Evolutionary conservation across 2,797 vertebrate species (phyloP), one percentile per base, ranked within the genome.

Genomic region (Coregonus suidteri): DNA sequence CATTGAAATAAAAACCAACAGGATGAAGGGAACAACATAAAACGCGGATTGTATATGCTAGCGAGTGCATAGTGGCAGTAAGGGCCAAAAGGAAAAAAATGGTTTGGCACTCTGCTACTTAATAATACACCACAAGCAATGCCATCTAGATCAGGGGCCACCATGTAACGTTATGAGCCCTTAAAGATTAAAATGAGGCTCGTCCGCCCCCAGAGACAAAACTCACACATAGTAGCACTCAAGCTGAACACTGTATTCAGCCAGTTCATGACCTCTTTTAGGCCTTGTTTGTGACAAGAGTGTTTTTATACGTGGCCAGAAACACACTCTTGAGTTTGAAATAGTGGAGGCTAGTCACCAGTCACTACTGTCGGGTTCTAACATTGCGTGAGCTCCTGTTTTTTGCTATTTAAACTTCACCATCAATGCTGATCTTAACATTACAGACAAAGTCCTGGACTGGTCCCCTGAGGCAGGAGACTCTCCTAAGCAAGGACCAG

Each of bases 211-310:
- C n/a, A n/a, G n/a, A n/a, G n/a, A n/a, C n/a, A 47, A n/a, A 34
- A 4, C 54, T 80, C 16, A n/a, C 37, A 30, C 67, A 4, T 1
- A 82, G 80, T 51, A 37, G n/a, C 34, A 85, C 77, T n/a, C 9
- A 86, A 4, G 31, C 35, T 81, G 20, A 83, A 75, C n/a, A 62
- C 67, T 85, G 9, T 72, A 86, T 18, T 77, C n/a, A 13, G 54
- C 3, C 68, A 75, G 3, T 16, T 4, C 0, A 83, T 83, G 75
- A 16, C 3, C 14, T 81, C 62, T 0, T 71, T 83, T n/a, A 1
- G 74, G 77, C 5, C 34, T 52, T n/a, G 20, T 79, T 78, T 15
- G 70, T 62, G 9, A 84, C 75, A 75, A n/a, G n/a, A n/a, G 16
- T 85, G 77, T 77, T 31, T 70, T 1, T n/a, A 30, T 81, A 2